Evolutionary conservation across 2,113 vertebrate genomes (phyloP).

Genomic region (Entelurus aequoreus): DNA sequence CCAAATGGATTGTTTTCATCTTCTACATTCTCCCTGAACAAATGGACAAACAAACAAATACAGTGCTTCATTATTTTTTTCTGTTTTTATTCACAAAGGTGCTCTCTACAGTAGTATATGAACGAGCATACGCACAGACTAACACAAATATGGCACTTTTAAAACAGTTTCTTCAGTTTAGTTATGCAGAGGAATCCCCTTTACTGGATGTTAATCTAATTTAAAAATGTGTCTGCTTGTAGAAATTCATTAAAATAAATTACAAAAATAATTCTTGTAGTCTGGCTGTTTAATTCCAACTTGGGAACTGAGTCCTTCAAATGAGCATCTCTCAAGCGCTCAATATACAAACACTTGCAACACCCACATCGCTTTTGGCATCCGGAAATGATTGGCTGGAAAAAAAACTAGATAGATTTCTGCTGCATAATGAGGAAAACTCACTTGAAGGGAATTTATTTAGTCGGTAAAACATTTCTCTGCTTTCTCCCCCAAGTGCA

Average conservation of each 20-base stretch:
- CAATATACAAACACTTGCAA: constrained; percentile 9
- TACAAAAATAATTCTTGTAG: constrained; percentile 3
- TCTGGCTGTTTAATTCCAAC: constrained; percentile 1
- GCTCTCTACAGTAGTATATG: no score
- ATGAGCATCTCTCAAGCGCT: constrained; percentile 9
- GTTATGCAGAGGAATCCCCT: no score
- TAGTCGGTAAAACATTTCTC: constrained; percentile 22
- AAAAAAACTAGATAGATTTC: constrained; percentile 27
- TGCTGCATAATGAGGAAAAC: constrained; percentile 39
- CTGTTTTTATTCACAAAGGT: no score
- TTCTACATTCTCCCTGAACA: no score
- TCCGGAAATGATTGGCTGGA: constrained; percentile 13
- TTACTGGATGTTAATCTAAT: no score
- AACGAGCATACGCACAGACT: no score
- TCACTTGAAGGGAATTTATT: constrained; percentile 40
- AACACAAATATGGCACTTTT: no score
- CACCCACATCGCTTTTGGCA: constrained; percentile 16
- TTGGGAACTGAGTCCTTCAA: constrained; percentile 17
- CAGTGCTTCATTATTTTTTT: no score
- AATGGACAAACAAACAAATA: no score
- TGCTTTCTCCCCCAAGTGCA: constrained; percentile 29
- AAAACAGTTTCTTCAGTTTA: no score
- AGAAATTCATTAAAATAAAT: constrained; percentile 1
- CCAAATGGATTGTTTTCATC: no score
- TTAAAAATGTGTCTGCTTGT: no score